A percentile compares a stretch with the other conserved stretches of the same genome.
Evolutionary conservation across 2,113 vertebrate species (phyloP).

Genomic region (Euleptes europaea): DNA sequence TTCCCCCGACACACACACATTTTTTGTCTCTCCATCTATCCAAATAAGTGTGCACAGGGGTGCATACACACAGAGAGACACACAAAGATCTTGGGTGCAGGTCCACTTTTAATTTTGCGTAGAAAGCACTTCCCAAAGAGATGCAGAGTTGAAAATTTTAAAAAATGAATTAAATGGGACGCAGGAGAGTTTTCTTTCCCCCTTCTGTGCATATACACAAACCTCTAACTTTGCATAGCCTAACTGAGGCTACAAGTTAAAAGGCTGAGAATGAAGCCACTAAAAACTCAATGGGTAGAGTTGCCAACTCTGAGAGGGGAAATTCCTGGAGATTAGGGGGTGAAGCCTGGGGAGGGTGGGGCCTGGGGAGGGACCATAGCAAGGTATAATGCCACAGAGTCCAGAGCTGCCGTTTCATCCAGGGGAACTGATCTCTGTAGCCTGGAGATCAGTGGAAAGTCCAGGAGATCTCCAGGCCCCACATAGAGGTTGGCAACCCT

Average conservation of each 20-base stretch:
- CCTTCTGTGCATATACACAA: background rate
- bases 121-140: background rate
- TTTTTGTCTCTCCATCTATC: background rate
- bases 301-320: no score
- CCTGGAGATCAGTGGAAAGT: no score
- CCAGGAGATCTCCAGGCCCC: no score
- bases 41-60: no score
- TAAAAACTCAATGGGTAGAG: no score
- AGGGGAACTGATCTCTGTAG: no score
- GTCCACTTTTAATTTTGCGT: background rate
- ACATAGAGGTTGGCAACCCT: no score
- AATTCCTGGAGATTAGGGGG: background rate
- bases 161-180: background rate
- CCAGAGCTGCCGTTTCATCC: no score
- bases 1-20: no score
- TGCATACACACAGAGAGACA: background rate
- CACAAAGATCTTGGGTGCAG: background rate
- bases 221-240: no score
- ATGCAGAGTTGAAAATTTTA: background rate
- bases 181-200: background rate
- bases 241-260: background rate
- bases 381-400: no score
- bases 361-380: no score
- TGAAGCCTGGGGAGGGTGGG: background rate
- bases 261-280: background rate